A percentile compares a stretch with the other conserved stretches of the same genome.
Conservation (phyloP, 1,140 invertebrate genomes). For the Drosophila ercepeae region DNA sequence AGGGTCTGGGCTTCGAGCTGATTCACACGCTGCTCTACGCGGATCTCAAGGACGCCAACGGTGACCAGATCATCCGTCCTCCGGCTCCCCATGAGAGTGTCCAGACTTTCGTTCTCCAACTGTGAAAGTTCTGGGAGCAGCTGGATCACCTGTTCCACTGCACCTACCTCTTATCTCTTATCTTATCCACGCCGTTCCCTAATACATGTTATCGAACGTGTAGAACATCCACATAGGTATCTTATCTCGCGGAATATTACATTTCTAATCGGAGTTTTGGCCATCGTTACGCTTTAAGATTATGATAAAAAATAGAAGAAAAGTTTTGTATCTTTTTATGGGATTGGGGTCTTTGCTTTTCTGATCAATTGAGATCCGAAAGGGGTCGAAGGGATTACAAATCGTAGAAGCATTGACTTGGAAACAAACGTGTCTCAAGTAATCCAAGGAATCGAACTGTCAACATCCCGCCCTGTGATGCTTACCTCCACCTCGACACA, state of each 20-base stretch:
- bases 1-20: conserved; percentile 50
- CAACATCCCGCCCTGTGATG: background rate
- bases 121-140: conserved; percentile 1
- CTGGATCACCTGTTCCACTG: background rate
- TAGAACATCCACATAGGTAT: background rate
- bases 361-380: too few relatives aligned
- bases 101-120: conserved; percentile 51
- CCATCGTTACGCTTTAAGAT: background rate
- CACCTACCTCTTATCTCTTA: background rate
- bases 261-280: background rate
- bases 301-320: background rate
- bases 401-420: background rate
- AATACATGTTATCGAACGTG: background rate
- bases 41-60: conserved; percentile 46
- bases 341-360: too few relatives aligned
- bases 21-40: conserved; percentile 41
- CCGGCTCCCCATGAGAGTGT: conserved; percentile 59
- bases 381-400: too few relatives aligned
- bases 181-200: background rate
- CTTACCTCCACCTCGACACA: too few relatives aligned
- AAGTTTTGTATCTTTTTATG: too few relatives aligned
- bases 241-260: too few relatives aligned
- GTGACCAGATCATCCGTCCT: conserved; percentile 47
- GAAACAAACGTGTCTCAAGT: background rate
- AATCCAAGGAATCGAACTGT: background rate